phyloP scores from a whole-genome alignment of 1,140 invertebrate species.

The Wiebesia pumilae region DNA sequence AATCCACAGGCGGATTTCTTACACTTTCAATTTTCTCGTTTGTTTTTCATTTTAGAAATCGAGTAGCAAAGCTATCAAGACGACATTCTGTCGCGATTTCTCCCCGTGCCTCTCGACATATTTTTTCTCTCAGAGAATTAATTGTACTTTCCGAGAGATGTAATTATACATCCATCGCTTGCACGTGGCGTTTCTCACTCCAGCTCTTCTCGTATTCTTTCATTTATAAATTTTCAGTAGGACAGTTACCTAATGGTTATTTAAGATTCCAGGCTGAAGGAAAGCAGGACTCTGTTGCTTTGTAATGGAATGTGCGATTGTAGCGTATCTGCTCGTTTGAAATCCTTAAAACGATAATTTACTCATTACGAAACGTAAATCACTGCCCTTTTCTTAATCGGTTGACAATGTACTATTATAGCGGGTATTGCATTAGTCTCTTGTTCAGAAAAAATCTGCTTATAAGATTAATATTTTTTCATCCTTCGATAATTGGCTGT shows the following conservation, averaged over 20 bases:
- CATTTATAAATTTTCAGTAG: background rate
- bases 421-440: background rate
- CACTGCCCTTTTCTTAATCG: background rate
- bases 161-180: constrained; percentile 11
- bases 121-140: constrained; percentile 36
- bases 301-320: constrained; percentile 9
- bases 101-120: background rate
- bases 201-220: background rate
- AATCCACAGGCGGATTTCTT: background rate
- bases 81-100: constrained; percentile 34
- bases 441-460: background rate
- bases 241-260: constrained; percentile 37
- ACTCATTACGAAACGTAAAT: background rate
- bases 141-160: constrained; percentile 28
- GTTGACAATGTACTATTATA: background rate
- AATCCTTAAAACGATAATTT: background rate
- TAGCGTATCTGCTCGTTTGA: background rate
- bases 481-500: background rate
- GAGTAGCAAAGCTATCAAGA: background rate
- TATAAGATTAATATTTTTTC: background rate
- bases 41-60: constrained; percentile 45
- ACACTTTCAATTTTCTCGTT: constrained; percentile 27
- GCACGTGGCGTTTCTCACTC: background rate
- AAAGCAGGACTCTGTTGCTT: background rate
- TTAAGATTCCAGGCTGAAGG: background rate